A percentile compares a stretch with the other conserved stretches of the same genome.
These are phyloP conservation scores for Deilephila porcellus DNA, from an alignment of 2,888 invertebrate genomes.

Conservation along the genomic window DNA sequence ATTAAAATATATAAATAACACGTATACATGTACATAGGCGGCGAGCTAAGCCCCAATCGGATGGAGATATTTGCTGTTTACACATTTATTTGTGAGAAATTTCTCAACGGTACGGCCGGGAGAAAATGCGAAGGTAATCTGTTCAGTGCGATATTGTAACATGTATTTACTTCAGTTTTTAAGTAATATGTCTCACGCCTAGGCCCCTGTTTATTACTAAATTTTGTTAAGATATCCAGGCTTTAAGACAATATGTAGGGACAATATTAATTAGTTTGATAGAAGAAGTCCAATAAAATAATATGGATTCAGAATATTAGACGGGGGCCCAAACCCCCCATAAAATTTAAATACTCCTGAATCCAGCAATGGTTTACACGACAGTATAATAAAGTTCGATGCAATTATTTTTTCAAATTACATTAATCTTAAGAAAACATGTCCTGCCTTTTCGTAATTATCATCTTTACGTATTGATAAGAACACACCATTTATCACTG, in stretches of 20 bases:
- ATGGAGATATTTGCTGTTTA: constrained; percentile 67
- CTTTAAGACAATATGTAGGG: no score
- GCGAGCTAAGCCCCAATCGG: constrained; percentile 43
- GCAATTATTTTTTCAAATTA: background rate
- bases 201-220: no score
- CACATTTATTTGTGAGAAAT: constrained; percentile 65
- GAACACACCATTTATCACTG: background rate
- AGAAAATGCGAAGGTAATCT: constrained; percentile 41
- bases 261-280: no score
- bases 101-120: constrained; percentile 43
- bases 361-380: no score
- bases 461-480: constrained; percentile 35
- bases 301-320: no score
- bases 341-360: no score
- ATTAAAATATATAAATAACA: constrained; percentile 27
- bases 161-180: no score
- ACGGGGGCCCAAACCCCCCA: no score
- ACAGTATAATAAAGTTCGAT: background rate
- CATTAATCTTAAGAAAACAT: background rate
- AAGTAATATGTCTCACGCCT: no score
- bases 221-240: no score
- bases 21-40: background rate
- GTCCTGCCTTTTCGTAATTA: background rate
- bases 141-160: background rate
- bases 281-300: no score